Percentiles rank a stretch among this genome's conserved stretches.
Conservation (phyloP, 2,888 invertebrate species). For the Pocota personata region DNA sequence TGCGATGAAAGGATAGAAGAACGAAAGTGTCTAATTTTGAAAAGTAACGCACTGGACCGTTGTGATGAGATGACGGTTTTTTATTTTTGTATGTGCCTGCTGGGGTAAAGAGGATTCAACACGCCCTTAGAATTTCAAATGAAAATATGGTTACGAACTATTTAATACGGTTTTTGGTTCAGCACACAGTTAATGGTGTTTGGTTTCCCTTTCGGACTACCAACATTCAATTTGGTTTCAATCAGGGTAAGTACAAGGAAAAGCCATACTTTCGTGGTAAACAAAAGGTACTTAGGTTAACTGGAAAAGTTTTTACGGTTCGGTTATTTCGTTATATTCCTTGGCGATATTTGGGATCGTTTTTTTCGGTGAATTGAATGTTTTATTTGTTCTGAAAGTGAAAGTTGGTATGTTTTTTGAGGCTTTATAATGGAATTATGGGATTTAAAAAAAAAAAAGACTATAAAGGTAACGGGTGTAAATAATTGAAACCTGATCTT, state of each 20-base stretch:
- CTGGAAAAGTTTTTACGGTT: conserved; percentile 32
- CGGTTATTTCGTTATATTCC: conserved; percentile 17
- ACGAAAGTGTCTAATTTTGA: not conserved
- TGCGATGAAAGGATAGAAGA: not conserved
- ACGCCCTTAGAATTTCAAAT: conserved; percentile 8
- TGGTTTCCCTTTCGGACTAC: conserved; percentile 22
- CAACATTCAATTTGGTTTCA: conserved; percentile 52
- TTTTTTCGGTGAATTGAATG: not conserved
- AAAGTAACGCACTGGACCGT: conserved; percentile 21
- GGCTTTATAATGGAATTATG: not conserved
- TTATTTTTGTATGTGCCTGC: not conserved
- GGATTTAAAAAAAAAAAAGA: not conserved
- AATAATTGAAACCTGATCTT: too few relatives aligned
- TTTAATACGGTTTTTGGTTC: conserved; percentile 27
- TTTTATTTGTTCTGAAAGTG: not conserved
- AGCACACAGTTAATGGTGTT: conserved; percentile 42
- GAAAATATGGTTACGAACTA: conserved; percentile 30
- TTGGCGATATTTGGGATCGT: not conserved
- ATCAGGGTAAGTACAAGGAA: conserved; percentile 54
- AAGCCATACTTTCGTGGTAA: not conserved
- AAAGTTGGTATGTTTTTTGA: not conserved
- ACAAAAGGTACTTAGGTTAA: conserved; percentile 28
- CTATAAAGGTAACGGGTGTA: not conserved
- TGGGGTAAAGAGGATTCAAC: not conserved
- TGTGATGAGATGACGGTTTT: conserved; percentile 22